Base-by-base conservation (phyloP, 2,113 vertebrate species). In the Dasyprocta punctata region DNA sequence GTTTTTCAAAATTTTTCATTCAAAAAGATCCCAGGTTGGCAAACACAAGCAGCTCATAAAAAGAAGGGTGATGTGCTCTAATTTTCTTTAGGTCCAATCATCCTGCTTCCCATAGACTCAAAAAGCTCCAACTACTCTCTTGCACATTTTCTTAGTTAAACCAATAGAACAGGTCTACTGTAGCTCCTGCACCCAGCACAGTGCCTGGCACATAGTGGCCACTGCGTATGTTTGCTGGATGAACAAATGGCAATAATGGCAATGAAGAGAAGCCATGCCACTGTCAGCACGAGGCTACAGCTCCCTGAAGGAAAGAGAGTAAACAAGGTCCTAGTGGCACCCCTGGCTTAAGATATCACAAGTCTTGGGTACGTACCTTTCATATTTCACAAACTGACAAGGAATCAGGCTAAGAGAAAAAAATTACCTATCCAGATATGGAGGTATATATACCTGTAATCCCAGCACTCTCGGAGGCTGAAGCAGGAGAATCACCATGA, bases 1-100 rank as follows among this genome's bases (percentile, higher is more conserved):
- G 11, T 28, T 75, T 52, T 58, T 91, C 65, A 80, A 26, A 78
- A 69, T 71, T 97, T 77, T 96, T 95, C 85, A 95, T 85, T 96
- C 24, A 88, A 52, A 97, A 95, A 92, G 78, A 75, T 49, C 33
- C 44, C 69, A 92, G 24, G 60, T n/a, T 93, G 33, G 44, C 58
- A 80, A 93, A 91, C 47, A 93, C 36, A 92, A 86, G 41, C 13
- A 54, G 44, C 60, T 38, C 33, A 20, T 77, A 81, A 84, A 78
- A 88, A 87, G 41, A 87, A 67, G 19, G 33, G 5, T 24, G 5
- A 84, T 49, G 17, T 16, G 61, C 67, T 89, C 63, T 89, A 47
- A 71, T 77, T 86, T 85, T 69, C 86, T 88, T 89, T 63, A 58
- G 41, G 30, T 47, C 14, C 5, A 33, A 83, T n/a, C 7, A 71